These are phyloP conservation scores for Tetranychus truncatus DNA, from an alignment of 2,888 invertebrate genomes.

Conservation along the genomic window DNA sequence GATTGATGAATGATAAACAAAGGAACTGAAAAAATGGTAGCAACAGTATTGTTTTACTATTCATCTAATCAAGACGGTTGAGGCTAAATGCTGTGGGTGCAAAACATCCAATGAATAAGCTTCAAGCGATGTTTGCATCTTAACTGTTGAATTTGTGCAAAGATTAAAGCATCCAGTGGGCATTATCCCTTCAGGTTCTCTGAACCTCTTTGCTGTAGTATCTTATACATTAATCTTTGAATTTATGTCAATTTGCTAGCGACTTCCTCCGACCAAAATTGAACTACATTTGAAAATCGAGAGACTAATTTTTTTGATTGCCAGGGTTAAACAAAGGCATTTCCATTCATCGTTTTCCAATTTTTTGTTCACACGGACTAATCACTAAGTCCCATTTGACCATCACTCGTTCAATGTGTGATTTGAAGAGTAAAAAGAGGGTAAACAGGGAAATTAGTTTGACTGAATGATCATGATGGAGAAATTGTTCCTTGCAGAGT, in stretches of 20 bases:
- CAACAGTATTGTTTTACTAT: neutral
- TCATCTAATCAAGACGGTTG: neutral
- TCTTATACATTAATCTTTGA: no score
- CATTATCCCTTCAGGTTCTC: no score
- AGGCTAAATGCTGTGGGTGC: constrained; percentile 3
- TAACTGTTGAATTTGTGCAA: no score
- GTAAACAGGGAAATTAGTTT: no score
- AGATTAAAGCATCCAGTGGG: no score
- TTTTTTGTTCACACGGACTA: no score
- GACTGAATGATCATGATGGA: no score
- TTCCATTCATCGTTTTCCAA: constrained; percentile 14
- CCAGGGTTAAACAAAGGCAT: neutral
- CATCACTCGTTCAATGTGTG: no score
- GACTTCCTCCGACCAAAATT: neutral
- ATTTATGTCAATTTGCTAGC: neutral
- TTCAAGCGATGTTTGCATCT: constrained; percentile 10
- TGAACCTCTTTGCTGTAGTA: no score
- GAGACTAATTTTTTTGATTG: constrained; percentile 12
- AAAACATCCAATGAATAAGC: constrained; percentile 13
- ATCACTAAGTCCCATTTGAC: no score
- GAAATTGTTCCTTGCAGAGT: no score
- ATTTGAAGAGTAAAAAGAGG: no score
- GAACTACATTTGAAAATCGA: neutral
- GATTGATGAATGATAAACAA: neutral
- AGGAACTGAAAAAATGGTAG: neutral